These are phyloP conservation scores for Toxotes lorentzi DNA, from an alignment of 2,797 vertebrate species.

Conservation along the genomic window DNA sequence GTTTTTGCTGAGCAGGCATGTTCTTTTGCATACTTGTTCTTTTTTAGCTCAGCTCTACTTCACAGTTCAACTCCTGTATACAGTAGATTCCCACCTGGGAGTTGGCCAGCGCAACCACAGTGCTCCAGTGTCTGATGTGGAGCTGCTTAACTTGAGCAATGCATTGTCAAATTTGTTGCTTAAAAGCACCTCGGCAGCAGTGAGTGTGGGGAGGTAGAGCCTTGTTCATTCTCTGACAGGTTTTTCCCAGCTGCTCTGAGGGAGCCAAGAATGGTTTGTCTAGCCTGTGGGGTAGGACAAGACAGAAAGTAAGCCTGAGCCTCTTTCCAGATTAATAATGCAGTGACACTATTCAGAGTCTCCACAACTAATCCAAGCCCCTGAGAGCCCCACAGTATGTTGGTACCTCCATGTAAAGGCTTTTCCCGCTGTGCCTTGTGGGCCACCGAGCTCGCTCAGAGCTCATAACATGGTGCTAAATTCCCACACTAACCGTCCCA, in stretches of 20 bases:
- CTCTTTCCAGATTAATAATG: slow-evolving; percentile 70
- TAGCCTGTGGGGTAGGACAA: slow-evolving; percentile 45
- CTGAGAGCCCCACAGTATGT: slow-evolving; percentile 45
- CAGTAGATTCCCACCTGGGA: slow-evolving; percentile 35
- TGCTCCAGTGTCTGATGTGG: neutral
- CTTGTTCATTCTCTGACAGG: slow-evolving; percentile 7
- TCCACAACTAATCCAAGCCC: slow-evolving; percentile 52
- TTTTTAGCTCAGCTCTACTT: slow-evolving; percentile 57
- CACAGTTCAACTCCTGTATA: slow-evolving; percentile 21
- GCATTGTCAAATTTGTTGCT: slow-evolving; percentile 44
- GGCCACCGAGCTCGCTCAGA: slow-evolving; percentile 22
- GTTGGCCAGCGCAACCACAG: slow-evolving; percentile 10
- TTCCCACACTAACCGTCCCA: slow-evolving; percentile 28
- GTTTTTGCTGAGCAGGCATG: slow-evolving; percentile 69
- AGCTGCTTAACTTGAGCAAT: slow-evolving; percentile 5
- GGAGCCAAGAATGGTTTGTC: slow-evolving; percentile 52
- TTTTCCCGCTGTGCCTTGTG: slow-evolving; percentile 36
- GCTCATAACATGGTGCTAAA: slow-evolving; percentile 46
- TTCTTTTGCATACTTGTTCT: slow-evolving; percentile 54
- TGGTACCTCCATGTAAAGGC: slow-evolving; percentile 52
- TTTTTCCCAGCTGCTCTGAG: slow-evolving; percentile 35
- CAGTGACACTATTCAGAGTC: slow-evolving; percentile 57
- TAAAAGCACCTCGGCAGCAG: slow-evolving; percentile 44
- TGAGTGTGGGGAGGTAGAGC: slow-evolving; percentile 16
- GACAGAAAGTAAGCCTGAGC: slow-evolving; percentile 49